These are phyloP conservation scores for Alosa sapidissima DNA, from an alignment of 2,797 vertebrate genomes.

Conservation along the genomic window DNA sequence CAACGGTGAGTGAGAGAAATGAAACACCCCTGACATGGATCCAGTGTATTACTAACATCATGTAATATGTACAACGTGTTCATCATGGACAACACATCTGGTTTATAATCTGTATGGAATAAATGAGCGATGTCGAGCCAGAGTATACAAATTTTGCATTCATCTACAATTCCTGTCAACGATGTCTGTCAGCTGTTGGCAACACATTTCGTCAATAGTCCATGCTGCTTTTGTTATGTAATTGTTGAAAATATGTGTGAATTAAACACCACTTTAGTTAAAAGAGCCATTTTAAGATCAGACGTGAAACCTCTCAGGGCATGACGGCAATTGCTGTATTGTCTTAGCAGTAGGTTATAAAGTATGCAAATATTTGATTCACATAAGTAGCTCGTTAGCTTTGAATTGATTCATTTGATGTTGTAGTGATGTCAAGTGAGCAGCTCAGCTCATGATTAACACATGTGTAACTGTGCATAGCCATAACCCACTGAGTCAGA, in stretches of 20 bases:
- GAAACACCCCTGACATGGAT: neutral
- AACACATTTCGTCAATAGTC: neutral
- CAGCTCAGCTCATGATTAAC: neutral
- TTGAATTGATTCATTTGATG: neutral
- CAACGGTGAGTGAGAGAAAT: slow-evolving; percentile 78
- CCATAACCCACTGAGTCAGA: neutral
- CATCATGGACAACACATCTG: neutral
- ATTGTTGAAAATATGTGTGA: neutral
- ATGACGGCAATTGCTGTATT: neutral
- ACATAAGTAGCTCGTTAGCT: neutral
- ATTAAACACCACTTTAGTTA: neutral
- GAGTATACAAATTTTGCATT: no score
- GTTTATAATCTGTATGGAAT: neutral
- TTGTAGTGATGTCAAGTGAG: neutral
- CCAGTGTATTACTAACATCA: no score
- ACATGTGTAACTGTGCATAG: neutral
- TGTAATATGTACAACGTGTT: no score
- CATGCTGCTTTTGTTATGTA: neutral
- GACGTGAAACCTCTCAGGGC: neutral
- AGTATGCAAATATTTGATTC: neutral
- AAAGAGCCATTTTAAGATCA: neutral
- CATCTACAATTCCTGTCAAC: neutral
- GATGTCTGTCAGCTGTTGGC: neutral
- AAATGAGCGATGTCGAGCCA: no score
- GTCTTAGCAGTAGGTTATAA: neutral